Evolutionary conservation across 2,888 invertebrate species (phyloP), one percentile per base, ranked within the genome.

Genomic region (Heliconius aoede): DNA sequence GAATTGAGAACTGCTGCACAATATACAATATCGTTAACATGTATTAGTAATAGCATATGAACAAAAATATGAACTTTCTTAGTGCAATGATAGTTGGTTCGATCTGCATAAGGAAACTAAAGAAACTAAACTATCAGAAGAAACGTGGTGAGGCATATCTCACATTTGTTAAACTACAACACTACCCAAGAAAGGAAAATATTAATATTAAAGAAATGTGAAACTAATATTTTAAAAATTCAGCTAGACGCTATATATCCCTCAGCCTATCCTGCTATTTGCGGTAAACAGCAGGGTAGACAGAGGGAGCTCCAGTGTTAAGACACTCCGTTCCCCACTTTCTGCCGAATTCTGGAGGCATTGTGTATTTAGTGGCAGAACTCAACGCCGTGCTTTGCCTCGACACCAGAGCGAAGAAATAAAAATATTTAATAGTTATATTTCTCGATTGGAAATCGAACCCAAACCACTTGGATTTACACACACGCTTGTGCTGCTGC

Each of bases 161-260:
- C 36, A 36, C 36, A 11, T 36, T 46, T 21, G 8, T 46, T 18
- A 46, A 46, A 46, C n/a, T n/a, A n/a, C n/a, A n/a, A 9, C 46
- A 9, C 40, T 13, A 30, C 30, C 18, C 30, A 28, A 62, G 9
- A 30, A 21, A 24, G 26, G 40, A 3, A 46, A 46, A 18, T 46
- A 67, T 67, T 40, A 46, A 67, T 67, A 67, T 5, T n/a, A 65
- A 7, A 46, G 46, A 67, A 67, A 46, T 18, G 13, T 32, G 13
- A 24, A 13, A 55, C 58, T 11, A 32, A 51, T n/a, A n/a, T n/a
- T n/a, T n/a, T n/a, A n/a, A n/a, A n/a, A n/a, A n/a, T n/a, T n/a
- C n/a, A n/a, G n/a, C n/a, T n/a, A n/a, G n/a, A n/a, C n/a, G n/a
- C n/a, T n/a, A n/a, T n/a, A n/a, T n/a, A n/a, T n/a, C n/a, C n/a